Base-by-base conservation (phyloP, 2,888 invertebrate genomes). In the Pachliopta kotzebuea region DNA sequence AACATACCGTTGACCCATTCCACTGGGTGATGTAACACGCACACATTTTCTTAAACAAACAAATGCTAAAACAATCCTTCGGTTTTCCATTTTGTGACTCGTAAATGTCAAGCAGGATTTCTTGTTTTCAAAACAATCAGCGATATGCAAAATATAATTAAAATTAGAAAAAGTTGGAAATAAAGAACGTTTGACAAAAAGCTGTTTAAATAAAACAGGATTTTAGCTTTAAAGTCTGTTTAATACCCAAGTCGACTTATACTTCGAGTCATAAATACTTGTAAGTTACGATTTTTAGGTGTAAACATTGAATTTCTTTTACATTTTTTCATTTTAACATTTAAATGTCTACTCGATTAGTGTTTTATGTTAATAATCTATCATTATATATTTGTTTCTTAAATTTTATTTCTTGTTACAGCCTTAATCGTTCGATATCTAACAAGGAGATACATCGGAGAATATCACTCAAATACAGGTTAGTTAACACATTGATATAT, bases 381-480 rank as follows among this genome's bases (percentile, higher is more conserved):
- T n/a, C 18, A 0, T 18, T 45, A 45, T 14, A 37, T 14, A 14
- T 37, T 37, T 37, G 37, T 37, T 37, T 29, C 18, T 9, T 57
- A 0, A 53, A 31, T 20, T 52, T 21, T 63, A 68, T 68, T 61
- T 72, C 74, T 86, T 86, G 84, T 87, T 88, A 72, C 88, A 96
- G 96, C 96, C 72, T 88, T 96, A 62, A 96, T 96, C 65, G 96
- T 96, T 4, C 93, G 96, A 70, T 96, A 96, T 81, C 85, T 96
- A 70, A 96, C 96, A 6, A 93, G 95, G 77, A 90, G 96, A 76
- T 96, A 94, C 84, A 96, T 96, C 68, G 96, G 96, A 67, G 96
- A 96, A 93, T 96, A 96, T 84, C 94, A 95, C 77, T 96, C 96
- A 74, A 95, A 95, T 77, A 95, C 95, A 91, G 95, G 95, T 95